A percentile compares a stretch with the other conserved stretches of the same genome.
Evolutionary conservation across 2,113 vertebrate species (phyloP).

Genomic region (Alaudala cheleensis): DNA sequence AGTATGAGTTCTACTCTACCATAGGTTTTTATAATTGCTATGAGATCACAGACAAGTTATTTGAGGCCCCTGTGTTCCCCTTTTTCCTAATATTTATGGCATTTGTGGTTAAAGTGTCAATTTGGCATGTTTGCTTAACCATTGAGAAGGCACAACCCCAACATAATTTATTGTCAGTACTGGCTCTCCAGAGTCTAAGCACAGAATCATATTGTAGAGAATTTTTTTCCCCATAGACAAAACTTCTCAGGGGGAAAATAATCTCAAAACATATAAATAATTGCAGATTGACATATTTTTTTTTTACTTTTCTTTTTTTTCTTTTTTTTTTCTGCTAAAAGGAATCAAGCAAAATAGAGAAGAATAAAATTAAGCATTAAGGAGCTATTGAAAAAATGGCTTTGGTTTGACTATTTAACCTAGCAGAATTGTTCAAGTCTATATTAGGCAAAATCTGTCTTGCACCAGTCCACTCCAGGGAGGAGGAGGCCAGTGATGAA

Average conservation of each 20-base stretch:
- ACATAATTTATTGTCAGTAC: not conserved
- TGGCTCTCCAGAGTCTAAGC: not conserved
- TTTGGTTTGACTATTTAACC: not conserved
- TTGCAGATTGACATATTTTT: not conserved
- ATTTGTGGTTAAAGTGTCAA: not conserved
- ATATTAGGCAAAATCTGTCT: not conserved
- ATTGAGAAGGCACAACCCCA: not conserved
- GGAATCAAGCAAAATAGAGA: not conserved
- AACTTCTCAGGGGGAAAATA: not conserved
- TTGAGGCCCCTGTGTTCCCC: not conserved
- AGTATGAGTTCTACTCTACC: not conserved
- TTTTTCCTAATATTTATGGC: not conserved
- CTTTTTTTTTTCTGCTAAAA: not conserved
- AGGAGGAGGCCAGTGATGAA: not conserved
- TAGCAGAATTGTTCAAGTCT: not conserved
- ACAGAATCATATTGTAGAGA: not conserved
- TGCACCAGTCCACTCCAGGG: not conserved
- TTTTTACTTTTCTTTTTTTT: not conserved
- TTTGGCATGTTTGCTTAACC: not conserved
- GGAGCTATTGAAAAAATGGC: not conserved
- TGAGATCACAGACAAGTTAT: not conserved
- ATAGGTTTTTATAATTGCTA: not conserved
- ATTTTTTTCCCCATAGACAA: not conserved
- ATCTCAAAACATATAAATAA: not conserved
- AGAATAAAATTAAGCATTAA: not conserved